Percentiles rank a stretch among this genome's conserved stretches.
phyloP scores from a whole-genome alignment of 1,140 invertebrate species.

The Drosophila albomicans region DNA sequence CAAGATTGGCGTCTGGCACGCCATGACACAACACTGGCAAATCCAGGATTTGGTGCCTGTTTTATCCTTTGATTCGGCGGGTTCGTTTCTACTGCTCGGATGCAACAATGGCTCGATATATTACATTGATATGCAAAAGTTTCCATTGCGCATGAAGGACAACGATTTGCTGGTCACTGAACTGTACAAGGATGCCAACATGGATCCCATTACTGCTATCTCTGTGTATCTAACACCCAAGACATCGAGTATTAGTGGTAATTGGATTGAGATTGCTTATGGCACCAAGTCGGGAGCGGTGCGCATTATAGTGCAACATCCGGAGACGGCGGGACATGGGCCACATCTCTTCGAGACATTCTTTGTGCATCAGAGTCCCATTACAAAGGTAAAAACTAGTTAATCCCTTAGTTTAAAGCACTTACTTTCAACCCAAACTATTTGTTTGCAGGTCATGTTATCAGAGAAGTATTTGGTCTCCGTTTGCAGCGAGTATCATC shows the following conservation, averaged over 20 bases:
- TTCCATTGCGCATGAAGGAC: slow-evolving; percentile 99
- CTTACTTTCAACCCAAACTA: too few species aligned
- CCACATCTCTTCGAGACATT: slow-evolving; percentile 99
- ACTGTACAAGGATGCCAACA: slow-evolving; percentile 96
- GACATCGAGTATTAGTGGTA: slow-evolving; percentile 96
- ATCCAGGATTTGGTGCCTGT: slow-evolving; percentile 98
- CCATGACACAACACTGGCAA: slow-evolving; percentile 99
- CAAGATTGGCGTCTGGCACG: slow-evolving; percentile 99
- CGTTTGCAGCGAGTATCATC: slow-evolving; percentile 98
- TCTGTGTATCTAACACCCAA: slow-evolving; percentile 99
- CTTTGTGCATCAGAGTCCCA: slow-evolving; percentile 97
- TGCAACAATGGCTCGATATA: slow-evolving; percentile 98
- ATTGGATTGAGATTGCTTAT: slow-evolving; percentile 99
- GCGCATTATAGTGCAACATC: slow-evolving; percentile 98
- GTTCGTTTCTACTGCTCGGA: slow-evolving; percentile 96
- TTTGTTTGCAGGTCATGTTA: slow-evolving; percentile 90
- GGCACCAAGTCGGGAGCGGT: slow-evolving; percentile 98
- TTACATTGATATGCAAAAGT: slow-evolving; percentile 99
- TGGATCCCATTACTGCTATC: slow-evolving; percentile 98
- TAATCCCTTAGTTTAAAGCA: too few species aligned
- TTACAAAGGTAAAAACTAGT: slow-evolving; percentile 91
- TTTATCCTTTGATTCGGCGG: slow-evolving; percentile 97
- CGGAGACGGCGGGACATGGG: slow-evolving; percentile 98
- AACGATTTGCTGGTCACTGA: slow-evolving; percentile 99
- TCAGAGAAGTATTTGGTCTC: slow-evolving; percentile 99